Evolutionary conservation across 2,113 vertebrate genomes (phyloP).

Genomic region (Mola mola): DNA sequence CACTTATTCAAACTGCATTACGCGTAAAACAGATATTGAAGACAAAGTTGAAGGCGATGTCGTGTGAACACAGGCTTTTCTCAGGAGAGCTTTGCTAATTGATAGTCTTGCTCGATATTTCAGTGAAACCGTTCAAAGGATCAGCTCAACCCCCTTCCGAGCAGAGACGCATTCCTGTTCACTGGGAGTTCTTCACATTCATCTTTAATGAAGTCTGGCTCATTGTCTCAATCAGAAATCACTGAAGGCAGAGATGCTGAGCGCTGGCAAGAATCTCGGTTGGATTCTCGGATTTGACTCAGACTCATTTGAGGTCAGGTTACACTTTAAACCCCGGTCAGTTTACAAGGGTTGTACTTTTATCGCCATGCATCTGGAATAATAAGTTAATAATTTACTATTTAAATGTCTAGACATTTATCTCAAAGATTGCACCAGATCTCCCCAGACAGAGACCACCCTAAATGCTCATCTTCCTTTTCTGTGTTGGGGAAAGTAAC

Average conservation of each 20-base stretch:
- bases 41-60: neutral
- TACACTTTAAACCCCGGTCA: slow-evolving; percentile 14
- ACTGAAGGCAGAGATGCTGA: slow-evolving; percentile 19
- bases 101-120: neutral
- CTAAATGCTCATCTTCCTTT: neutral
- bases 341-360: slow-evolving; percentile 15
- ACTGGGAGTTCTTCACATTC: slow-evolving; percentile 66
- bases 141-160: slow-evolving; percentile 19
- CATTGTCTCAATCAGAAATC: slow-evolving; percentile 38
- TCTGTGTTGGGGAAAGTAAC: slow-evolving; percentile 4
- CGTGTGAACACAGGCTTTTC: neutral
- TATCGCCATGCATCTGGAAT: slow-evolving; percentile 46
- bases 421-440: slow-evolving; percentile 1
- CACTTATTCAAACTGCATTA: neutral
- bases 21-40: neutral
- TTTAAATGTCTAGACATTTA: slow-evolving; percentile 14
- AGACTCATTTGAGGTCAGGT: slow-evolving; percentile 2
- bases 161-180: slow-evolving; percentile 23
- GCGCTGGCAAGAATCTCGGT: slow-evolving; percentile 1
- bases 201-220: slow-evolving; percentile 54
- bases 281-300: slow-evolving; percentile 14
- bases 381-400: slow-evolving; percentile 31
- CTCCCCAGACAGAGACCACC: slow-evolving; percentile 12
- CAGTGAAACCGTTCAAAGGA: slow-evolving; percentile 12
- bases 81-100: neutral